A percentile compares a stretch with the other conserved stretches of the same genome.
These are phyloP conservation scores for Drosophila tristis DNA, from an alignment of 1,140 invertebrate species.

Conservation along the genomic window DNA sequence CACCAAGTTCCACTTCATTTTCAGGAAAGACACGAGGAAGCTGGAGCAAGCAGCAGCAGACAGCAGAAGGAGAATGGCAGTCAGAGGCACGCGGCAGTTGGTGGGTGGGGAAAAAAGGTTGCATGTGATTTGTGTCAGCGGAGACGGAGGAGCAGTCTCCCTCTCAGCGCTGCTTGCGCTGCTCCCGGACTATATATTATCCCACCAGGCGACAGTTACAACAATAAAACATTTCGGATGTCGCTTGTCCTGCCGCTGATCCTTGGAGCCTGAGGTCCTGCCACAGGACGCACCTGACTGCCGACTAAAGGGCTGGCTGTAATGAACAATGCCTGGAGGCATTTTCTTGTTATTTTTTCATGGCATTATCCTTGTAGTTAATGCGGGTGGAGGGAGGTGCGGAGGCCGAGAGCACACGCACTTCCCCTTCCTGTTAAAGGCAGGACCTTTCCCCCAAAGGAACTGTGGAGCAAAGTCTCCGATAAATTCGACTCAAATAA, in stretches of 20 bases:
- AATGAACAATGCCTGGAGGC: slow-evolving; percentile 73
- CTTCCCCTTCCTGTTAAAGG: not conserved
- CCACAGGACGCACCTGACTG: slow-evolving; percentile 41
- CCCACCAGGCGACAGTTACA: slow-evolving; percentile 74
- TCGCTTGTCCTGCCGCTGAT: slow-evolving; percentile 61
- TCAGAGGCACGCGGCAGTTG: not conserved
- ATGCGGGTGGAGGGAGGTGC: slow-evolving; percentile 31
- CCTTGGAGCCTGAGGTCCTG: slow-evolving; percentile 21
- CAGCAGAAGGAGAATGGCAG: no score
- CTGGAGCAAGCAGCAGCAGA: not conserved
- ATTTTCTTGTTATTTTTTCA: slow-evolving; percentile 80
- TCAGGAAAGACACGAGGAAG: not conserved
- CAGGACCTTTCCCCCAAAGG: not conserved
- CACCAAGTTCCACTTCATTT: slow-evolving; percentile 47
- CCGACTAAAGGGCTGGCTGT: slow-evolving; percentile 53
- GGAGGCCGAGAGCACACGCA: slow-evolving; percentile 54
- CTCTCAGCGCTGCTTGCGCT: slow-evolving; percentile 4
- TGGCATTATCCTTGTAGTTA: slow-evolving; percentile 78
- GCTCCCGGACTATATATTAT: slow-evolving; percentile 76
- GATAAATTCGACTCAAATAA: no score
- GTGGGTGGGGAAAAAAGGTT: slow-evolving; percentile 53
- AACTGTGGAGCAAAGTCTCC: slow-evolving; percentile 38
- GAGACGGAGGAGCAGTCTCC: slow-evolving; percentile 10
- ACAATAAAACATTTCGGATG: slow-evolving; percentile 81
- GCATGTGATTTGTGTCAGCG: slow-evolving; percentile 77